Percentiles rank a stretch among this genome's conserved stretches.
Evolutionary conservation across 2,113 vertebrate species (phyloP).

Genomic region (Origma solitaria): DNA sequence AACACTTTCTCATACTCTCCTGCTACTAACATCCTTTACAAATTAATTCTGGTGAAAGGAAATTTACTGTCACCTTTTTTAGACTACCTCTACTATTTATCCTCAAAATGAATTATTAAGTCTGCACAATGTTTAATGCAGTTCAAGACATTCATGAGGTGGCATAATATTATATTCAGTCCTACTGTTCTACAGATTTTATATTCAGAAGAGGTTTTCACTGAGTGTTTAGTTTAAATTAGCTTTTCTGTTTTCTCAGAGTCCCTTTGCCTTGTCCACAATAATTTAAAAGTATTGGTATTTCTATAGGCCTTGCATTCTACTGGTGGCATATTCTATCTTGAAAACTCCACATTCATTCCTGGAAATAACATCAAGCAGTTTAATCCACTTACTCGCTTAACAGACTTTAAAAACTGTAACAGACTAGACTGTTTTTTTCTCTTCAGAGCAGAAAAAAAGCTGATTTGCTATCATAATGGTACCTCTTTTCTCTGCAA

Average conservation of each 20-base stretch:
- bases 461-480: neutral
- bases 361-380: neutral
- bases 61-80: neutral
- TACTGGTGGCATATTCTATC: neutral
- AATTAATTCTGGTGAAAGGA: neutral
- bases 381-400: neutral
- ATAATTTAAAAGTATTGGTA: neutral
- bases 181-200: neutral
- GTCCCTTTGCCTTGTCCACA: neutral
- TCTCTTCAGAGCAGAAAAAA: neutral
- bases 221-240: neutral
- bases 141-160: neutral
- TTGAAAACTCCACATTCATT: neutral
- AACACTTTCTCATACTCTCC: neutral
- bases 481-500: neutral
- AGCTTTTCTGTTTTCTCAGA: neutral
- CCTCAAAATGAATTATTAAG: neutral
- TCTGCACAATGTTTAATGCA: neutral
- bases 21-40: neutral
- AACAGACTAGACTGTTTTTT: neutral
- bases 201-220: neutral
- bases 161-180: neutral
- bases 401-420: neutral
- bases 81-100: neutral
- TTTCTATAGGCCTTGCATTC: neutral